Base-by-base conservation (phyloP, 2,888 invertebrate species). In the Caenorhabditis sinica region DNA sequence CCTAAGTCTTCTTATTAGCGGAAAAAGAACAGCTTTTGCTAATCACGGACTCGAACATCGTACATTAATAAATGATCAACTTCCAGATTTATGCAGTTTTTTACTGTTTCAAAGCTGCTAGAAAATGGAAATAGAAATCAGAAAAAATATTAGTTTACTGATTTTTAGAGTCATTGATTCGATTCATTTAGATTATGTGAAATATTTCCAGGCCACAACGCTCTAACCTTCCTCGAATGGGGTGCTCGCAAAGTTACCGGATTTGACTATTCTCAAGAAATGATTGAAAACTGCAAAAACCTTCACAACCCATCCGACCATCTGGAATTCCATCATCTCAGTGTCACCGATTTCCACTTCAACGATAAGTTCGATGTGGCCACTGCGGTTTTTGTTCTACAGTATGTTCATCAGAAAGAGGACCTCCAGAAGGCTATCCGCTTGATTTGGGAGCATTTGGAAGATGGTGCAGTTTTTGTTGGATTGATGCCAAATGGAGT, bases 361-460 rank as follows among this genome's bases (percentile, higher is more conserved):
- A 28, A 66, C 13, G 30, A 49, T 6, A 40, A 71, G 15, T 84
- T 80, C 36, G 51, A 84, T 30, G 56, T 84, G 25, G 83, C 75
- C 36, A 75, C 75, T 20, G 80, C 83, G 0, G 66, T 84, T 13
- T 84, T 84, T n/a, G 83, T 84, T 0, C 72, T 84, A 1, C 83
- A 84, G 51, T 84, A 76, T 45, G 72, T 84, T 6, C 80, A 84
- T 53, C 66, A 84, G 3, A 84, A 84, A 17, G 51, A 63, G 20
- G 25, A 80, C 5, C 56, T 84, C 11, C 51, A 53, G 30, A 65
- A 58, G n/a, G 79, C 72, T 0, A 84, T 79, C 20, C 15, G 9
- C 0, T 25, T 69, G 28, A 84, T 80, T 71, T 63, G 30, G 15
- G 60, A 68, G 9, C 72, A 76, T 45, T 45, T 77, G 20, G 51